These are phyloP conservation scores for Danionella cerebrum DNA, from an alignment of 2,113 vertebrate genomes.

Conservation along the genomic window DNA sequence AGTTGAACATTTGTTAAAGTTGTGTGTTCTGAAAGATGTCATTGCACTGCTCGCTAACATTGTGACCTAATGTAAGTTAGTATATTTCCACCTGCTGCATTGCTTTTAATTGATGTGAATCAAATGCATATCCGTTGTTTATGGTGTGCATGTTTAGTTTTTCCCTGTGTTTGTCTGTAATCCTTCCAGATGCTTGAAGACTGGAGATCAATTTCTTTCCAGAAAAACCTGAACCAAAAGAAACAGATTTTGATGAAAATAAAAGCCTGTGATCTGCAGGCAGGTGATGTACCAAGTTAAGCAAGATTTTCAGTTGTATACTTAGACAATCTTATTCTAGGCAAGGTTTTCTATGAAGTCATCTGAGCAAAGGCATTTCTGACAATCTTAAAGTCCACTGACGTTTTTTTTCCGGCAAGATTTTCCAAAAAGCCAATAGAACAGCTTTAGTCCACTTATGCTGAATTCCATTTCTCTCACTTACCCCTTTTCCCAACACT, in stretches of 20 bases:
- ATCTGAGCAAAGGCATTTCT: too few relatives aligned
- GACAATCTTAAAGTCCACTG: too few relatives aligned
- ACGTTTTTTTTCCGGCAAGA: too few relatives aligned
- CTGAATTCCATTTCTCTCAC: too few relatives aligned
- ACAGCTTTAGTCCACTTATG: too few relatives aligned
- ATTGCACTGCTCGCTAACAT: constrained; percentile 20
- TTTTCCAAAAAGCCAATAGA: too few relatives aligned
- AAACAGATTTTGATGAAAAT: constrained; percentile 11
- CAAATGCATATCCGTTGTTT: constrained; percentile 43
- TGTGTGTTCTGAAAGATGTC: constrained; percentile 11
- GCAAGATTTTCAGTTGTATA: too few relatives aligned
- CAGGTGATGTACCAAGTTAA: too few relatives aligned
- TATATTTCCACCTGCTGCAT: constrained; percentile 40
- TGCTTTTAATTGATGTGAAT: constrained; percentile 44
- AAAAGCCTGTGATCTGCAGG: neutral
- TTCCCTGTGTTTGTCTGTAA: constrained; percentile 43
- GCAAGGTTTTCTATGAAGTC: too few relatives aligned
- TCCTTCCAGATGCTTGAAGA: neutral
- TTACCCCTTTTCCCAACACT: too few relatives aligned
- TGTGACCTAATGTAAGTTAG: constrained; percentile 51
- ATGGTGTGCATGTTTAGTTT: constrained; percentile 53
- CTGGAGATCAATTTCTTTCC: constrained; percentile 23
- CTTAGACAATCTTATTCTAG: too few relatives aligned
- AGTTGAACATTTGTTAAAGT: constrained; percentile 13
- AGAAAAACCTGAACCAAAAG: constrained; percentile 31